Base-by-base conservation (phyloP, 2,888 invertebrate species). In the Proisotoma minuta region DNA sequence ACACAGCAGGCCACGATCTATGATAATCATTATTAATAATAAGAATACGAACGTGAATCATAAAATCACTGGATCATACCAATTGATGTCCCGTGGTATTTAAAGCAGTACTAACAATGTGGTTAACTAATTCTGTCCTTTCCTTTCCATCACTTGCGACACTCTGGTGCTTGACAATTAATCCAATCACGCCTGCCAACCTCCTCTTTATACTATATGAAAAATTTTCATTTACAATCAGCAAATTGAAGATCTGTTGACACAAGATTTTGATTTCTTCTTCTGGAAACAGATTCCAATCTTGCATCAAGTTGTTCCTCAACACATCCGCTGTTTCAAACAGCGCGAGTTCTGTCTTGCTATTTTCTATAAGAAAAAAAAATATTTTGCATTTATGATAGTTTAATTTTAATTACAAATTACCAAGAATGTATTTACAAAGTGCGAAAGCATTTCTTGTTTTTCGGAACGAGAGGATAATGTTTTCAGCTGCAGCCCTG, bases 251-350 rank as follows among this genome's bases (percentile, higher is more conserved):
- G 23, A 74, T 66, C 40, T 71, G 66, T 57, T 69, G 71, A 48
- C 72, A 66, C 43, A 75, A 52, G 27, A 61, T 58, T 26, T 70
- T 69, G 52, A 70, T 68, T 47, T 69, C 66, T 23, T 68, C 67
- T 8, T 63, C 48, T 34, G 66, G 65, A 52, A 68, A 63, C 39
- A 63, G 80, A 27, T 82, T 79, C 94, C 94, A 94, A 80, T 94
- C 92, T 75, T 89, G 82, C 57, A 94, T 85, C 10, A 94, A 80
- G 18, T 89, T 87, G 71, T 86, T 84, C 79, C 90, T 91, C 61
- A 94, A 79, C 22, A 91, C 83, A 64, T 88, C 87, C 4, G 89
- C 91, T 50, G 91, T 85, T 81, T 95, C 93, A 80, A 92, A 95
- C 57, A 91, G 79, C 4, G 94, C 89, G 80, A 90, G 91, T 75